Evolutionary conservation across 2,113 vertebrate species (phyloP).

Genomic region (Physeter macrocephalus): DNA sequence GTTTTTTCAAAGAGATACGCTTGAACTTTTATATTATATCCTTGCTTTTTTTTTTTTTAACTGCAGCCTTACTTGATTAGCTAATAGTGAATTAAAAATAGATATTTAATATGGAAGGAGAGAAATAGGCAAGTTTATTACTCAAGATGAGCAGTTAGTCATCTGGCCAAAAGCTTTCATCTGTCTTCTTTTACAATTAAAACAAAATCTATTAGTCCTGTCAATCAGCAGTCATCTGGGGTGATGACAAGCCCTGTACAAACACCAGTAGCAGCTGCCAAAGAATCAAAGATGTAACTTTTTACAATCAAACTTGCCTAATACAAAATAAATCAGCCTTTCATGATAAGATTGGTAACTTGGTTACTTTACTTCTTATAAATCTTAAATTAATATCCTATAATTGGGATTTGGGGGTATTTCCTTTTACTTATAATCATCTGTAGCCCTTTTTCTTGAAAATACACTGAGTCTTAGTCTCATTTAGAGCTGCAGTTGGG

Average conservation of each 20-base stretch:
- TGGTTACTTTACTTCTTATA: constrained; percentile 18
- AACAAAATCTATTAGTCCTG: constrained; percentile 71
- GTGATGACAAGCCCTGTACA: constrained; percentile 68
- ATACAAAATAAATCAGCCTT: constrained; percentile 46
- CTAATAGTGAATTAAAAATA: constrained; percentile 65
- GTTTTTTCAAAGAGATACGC: constrained; percentile 21
- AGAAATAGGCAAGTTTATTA: constrained; percentile 52
- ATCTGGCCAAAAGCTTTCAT: constrained; percentile 75
- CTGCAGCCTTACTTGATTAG: constrained; percentile 46
- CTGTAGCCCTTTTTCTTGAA: not conserved
- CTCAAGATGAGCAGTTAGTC: constrained; percentile 65
- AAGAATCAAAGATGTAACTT: constrained; percentile 67
- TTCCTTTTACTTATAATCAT: not conserved
- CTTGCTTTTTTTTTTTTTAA: not conserved
- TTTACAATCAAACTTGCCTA: constrained; percentile 51
- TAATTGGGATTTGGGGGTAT: not conserved
- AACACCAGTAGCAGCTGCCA: constrained; percentile 73
- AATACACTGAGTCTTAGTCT: not conserved
- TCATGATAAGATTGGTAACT: not conserved
- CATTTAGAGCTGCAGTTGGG: not conserved
- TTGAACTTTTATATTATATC: not conserved
- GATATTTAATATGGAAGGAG: constrained; percentile 52
- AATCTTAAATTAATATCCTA: not conserved
- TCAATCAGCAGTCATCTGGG: constrained; percentile 72
- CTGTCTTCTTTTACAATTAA: constrained; percentile 71